Conservation (phyloP, 2,113 vertebrate species). For the Tonatia bakeri region DNA sequence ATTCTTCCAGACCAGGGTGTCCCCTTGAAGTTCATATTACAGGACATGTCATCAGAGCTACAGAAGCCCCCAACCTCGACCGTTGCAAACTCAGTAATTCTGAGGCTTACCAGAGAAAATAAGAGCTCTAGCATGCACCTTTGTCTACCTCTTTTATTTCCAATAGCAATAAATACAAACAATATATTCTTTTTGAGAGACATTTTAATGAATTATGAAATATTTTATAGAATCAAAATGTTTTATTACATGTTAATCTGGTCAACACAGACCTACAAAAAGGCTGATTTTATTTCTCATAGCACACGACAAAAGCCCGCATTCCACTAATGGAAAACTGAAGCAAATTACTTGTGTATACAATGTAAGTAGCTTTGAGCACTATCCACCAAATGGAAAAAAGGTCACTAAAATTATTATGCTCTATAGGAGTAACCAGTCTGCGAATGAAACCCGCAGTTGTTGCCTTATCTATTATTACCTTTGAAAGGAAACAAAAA, state of each 20-base stretch:
- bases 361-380: not conserved
- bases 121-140: not conserved
- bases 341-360: slow-evolving; percentile 1
- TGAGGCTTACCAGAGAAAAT: not conserved
- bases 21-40: not conserved
- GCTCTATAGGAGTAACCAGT: not conserved
- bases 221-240: slow-evolving; percentile 40
- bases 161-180: slow-evolving; percentile 17
- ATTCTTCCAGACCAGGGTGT: not conserved
- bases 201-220: slow-evolving; percentile 48
- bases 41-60: not conserved
- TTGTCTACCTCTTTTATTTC: slow-evolving; percentile 44
- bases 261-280: slow-evolving; percentile 12
- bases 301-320: slow-evolving; percentile 23
- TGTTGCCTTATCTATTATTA: slow-evolving; percentile 15
- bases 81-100: not conserved
- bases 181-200: slow-evolving; percentile 18
- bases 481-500: slow-evolving; percentile 29
- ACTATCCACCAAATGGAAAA: not conserved
- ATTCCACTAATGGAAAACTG: slow-evolving; percentile 31
- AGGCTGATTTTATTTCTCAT: slow-evolving; percentile 30
- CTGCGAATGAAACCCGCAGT: not conserved
- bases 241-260: slow-evolving; percentile 25
- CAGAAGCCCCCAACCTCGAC: not conserved
- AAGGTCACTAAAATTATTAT: not conserved